Base-by-base conservation (phyloP, 2,113 vertebrate species). In the Sebastes schlegelii region DNA sequence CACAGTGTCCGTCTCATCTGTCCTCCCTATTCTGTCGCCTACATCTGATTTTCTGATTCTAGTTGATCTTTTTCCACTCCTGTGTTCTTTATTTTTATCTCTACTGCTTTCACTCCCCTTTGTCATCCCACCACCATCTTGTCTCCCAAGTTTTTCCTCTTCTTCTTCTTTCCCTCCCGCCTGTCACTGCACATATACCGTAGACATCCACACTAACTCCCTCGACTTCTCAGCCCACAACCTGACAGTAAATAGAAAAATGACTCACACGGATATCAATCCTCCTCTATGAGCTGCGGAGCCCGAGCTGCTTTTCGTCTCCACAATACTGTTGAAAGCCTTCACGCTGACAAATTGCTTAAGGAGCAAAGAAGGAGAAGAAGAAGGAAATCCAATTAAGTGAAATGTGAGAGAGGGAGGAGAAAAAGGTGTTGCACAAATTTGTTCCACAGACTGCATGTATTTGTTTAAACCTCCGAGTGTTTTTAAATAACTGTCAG, bases 201-300 rank as follows among this genome's bases (percentile, higher is more conserved):
- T 16, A 78, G 40, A 75, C 55, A 60, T 63, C 26, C 19, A 34
- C 60, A 80, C 72, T 45, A 64, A 78, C 79, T 88, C 83, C 74
- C 68, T 1, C 26, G 77, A 84, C 79, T 76, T 74, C 71, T 84
- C 83, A 79, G 79, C 87, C 67, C 77, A 80, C 86, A 76, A n/a
- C 66, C 77, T 83, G 86, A 88, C 90, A 88, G 85, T 76, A 88
- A 90, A 82, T 82, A 82, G 82, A 91, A 88, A 34, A 79, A 79
- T 84, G 85, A 90, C 74, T 85, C 79, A 81, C 51, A 70, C 51
- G 77, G 64, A 86, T 89, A 85, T 89, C 85, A 86, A 43, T 86
- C 74, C 79, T 83, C 58, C 40, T 80, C 23, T 57, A 12, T 81
- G 86, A 83, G 81, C 76, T 34, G 0, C 51, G 2, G 67, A 80